These are phyloP conservation scores for Ferdinandea cuprea DNA, from an alignment of 2,888 invertebrate genomes.

Conservation along the genomic window DNA sequence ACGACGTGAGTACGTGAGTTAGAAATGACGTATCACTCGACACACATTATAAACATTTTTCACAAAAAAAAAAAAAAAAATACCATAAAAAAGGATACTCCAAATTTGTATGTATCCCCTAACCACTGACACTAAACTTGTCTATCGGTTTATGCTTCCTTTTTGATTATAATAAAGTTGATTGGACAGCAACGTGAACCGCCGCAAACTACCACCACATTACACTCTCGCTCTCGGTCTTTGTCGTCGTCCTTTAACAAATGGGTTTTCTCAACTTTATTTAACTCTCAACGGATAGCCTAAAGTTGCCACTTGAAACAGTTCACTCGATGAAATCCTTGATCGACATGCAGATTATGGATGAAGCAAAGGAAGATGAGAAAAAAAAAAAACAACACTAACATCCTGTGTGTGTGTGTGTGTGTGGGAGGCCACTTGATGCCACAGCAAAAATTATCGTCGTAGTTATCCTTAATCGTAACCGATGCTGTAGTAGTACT, in stretches of 20 bases:
- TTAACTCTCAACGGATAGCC: constrained; percentile 64
- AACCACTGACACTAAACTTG: constrained; percentile 36
- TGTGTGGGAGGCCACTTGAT: constrained; percentile 64
- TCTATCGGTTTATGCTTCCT: constrained; percentile 30
- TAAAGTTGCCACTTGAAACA: constrained; percentile 60
- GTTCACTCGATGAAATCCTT: constrained; percentile 65
- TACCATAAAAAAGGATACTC: constrained; percentile 52
- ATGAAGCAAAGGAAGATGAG: constrained; percentile 8
- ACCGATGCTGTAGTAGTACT: constrained; percentile 25
- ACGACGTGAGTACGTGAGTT: constrained; percentile 29
- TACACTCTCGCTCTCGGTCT: constrained; percentile 23
- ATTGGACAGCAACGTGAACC: constrained; percentile 42
- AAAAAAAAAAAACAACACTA: constrained; percentile 15
- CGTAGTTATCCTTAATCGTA: constrained; percentile 63
- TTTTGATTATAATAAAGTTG: constrained; percentile 31
- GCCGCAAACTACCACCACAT: constrained; percentile 37
- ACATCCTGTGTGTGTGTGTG: background rate
- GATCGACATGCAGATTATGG: constrained; percentile 60
- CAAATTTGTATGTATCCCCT: constrained; percentile 21
- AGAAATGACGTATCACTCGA: constrained; percentile 70
- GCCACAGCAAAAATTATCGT: constrained; percentile 54
- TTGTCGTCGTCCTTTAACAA: constrained; percentile 43
- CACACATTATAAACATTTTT: constrained; percentile 60
- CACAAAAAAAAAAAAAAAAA: constrained; percentile 23
- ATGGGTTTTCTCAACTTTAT: constrained; percentile 50